Evolutionary conservation across 2,797 vertebrate species (phyloP).

Genomic region (Malacoctenus gilli): DNA sequence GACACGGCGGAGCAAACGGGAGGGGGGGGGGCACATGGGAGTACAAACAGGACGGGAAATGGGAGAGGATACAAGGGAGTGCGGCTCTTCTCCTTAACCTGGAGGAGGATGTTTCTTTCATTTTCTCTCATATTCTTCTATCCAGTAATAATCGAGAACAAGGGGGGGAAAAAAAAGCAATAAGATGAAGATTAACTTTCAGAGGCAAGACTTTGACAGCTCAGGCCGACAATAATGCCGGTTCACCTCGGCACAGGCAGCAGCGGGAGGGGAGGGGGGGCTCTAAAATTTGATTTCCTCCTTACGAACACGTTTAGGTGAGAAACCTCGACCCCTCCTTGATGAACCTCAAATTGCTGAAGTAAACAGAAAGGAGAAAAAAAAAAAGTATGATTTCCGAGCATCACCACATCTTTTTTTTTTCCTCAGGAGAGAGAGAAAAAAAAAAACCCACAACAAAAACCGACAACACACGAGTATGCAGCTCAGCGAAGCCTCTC

Average conservation of each 20-base stretch:
- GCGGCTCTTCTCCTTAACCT: constrained; percentile 26
- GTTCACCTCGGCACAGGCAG: constrained; percentile 57
- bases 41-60: constrained; percentile 53
- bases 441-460: constrained; percentile 34
- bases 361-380: constrained; percentile 44
- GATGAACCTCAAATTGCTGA: constrained; percentile 55
- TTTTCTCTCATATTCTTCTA: constrained; percentile 14
- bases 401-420: constrained; percentile 23
- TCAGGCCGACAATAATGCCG: constrained; percentile 27
- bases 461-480: no score
- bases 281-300: constrained; percentile 35
- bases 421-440: constrained; percentile 21
- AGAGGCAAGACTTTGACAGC: constrained; percentile 22
- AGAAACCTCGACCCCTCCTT: constrained; percentile 23
- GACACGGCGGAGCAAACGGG: constrained; percentile 64
- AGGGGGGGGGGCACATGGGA: constrained; percentile 60
- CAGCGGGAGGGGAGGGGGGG: constrained; percentile 36
- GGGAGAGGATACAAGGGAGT: constrained; percentile 35
- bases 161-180: constrained; percentile 18
- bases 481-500: constrained; percentile 72
- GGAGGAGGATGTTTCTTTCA: constrained; percentile 1
- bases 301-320: constrained; percentile 27
- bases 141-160: constrained; percentile 16
- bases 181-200: no score
- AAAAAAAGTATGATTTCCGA: constrained; percentile 40